These are phyloP conservation scores for Erethizon dorsatum DNA, from an alignment of 2,797 vertebrate genomes.

Conservation along the genomic window DNA sequence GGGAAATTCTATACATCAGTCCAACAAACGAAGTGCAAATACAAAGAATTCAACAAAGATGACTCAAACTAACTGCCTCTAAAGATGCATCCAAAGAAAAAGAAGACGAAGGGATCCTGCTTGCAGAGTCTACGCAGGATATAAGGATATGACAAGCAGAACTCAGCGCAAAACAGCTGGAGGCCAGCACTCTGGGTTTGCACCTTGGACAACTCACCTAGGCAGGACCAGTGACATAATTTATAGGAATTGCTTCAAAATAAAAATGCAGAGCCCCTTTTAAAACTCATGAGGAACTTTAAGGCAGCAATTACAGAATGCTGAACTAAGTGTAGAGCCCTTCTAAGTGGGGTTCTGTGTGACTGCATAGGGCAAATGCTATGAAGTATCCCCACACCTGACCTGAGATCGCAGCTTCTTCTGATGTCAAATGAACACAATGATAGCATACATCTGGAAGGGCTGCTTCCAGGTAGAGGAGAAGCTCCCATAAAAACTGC, in stretches of 20 bases:
- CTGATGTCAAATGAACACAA: not conserved
- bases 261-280: not conserved
- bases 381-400: not conserved
- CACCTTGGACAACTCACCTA: not conserved
- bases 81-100: not conserved
- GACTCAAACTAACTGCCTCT: not conserved
- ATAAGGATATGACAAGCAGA: not conserved
- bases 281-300: slow-evolving; percentile 40
- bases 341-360: not conserved
- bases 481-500: not conserved
- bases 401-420: not conserved
- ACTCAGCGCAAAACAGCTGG: not conserved
- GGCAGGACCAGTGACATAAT: not conserved
- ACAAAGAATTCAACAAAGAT: not conserved
- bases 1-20: not conserved
- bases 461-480: not conserved
- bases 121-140: not conserved
- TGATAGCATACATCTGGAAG: not conserved
- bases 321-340: not conserved
- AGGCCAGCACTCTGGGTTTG: not conserved
- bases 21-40: not conserved
- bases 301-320: not conserved
- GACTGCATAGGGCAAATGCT: not conserved
- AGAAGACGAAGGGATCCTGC: not conserved
- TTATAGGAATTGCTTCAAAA: not conserved